These are phyloP conservation scores for Choreutis nemorana DNA, from an alignment of 2,888 invertebrate genomes.

Conservation along the genomic window DNA sequence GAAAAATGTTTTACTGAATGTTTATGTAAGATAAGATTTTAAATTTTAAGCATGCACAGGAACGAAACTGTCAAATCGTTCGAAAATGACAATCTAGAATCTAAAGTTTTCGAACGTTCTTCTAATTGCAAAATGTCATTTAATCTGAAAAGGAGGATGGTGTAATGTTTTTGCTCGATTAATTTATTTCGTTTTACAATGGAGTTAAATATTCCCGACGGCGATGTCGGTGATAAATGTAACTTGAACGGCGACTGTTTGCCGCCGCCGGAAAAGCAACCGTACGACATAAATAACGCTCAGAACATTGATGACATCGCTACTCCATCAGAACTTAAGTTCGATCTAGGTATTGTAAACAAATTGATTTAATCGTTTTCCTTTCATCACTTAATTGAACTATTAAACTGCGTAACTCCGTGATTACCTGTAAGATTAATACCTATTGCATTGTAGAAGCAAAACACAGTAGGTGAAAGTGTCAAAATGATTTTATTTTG, in stretches of 20 bases:
- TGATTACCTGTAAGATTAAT: constrained; percentile 1
- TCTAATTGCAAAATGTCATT: constrained; percentile 26
- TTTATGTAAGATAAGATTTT: no score
- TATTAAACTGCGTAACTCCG: neutral
- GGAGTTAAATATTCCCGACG: constrained; percentile 41
- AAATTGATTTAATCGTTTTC: constrained; percentile 12
- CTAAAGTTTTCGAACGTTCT: constrained; percentile 13
- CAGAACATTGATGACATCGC: constrained; percentile 64
- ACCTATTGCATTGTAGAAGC: neutral
- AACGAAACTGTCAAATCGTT: no score
- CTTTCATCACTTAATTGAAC: neutral
- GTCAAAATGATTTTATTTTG: constrained; percentile 13
- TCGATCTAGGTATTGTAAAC: constrained; percentile 72
- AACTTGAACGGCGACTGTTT: constrained; percentile 43
- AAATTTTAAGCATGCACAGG: no score
- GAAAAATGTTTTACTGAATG: no score
- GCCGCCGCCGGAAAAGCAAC: constrained; percentile 24
- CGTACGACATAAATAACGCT: constrained; percentile 37
- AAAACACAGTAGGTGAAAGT: neutral
- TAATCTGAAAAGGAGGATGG: constrained; percentile 28
- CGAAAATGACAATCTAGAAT: no score
- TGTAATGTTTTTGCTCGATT: constrained; percentile 52
- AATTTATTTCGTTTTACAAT: constrained; percentile 36
- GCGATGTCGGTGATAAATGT: constrained; percentile 33
- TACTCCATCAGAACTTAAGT: constrained; percentile 71